These are phyloP conservation scores for Emberiza fucata DNA, from an alignment of 2,113 vertebrate species.

Conservation along the genomic window DNA sequence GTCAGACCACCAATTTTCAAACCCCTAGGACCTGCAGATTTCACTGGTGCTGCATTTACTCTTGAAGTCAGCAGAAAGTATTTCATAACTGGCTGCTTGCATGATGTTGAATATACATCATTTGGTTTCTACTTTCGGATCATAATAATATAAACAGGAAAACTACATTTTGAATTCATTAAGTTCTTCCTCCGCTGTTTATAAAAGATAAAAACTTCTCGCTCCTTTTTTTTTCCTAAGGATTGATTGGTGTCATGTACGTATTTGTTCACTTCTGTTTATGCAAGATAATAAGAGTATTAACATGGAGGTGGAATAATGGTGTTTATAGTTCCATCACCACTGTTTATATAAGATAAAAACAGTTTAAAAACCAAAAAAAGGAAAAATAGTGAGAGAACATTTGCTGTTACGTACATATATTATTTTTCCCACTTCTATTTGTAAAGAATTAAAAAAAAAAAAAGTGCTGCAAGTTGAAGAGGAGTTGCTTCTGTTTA, in stretches of 20 bases:
- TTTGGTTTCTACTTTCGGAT: constrained; percentile 67
- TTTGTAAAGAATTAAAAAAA: constrained; percentile 36
- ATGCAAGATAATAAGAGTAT: constrained; percentile 76
- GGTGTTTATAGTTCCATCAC: constrained; percentile 73
- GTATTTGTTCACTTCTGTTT: constrained; percentile 72
- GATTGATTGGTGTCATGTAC: constrained; percentile 77
- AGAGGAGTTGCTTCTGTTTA: constrained; percentile 45
- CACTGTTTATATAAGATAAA: constrained; percentile 73
- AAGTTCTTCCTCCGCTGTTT: constrained; percentile 64
- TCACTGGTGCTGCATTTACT: not conserved
- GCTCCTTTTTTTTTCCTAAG: constrained; percentile 7
- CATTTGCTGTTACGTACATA: constrained; percentile 55
- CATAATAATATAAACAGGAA: constrained; percentile 72
- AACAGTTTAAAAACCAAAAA: constrained; percentile 52
- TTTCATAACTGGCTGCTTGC: constrained; percentile 48
- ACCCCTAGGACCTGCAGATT: not conserved
- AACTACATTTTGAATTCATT: constrained; percentile 73
- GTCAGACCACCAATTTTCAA: not conserved
- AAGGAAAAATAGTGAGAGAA: constrained; percentile 50
- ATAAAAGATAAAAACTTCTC: constrained; percentile 71
- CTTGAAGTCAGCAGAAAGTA: constrained; percentile 23
- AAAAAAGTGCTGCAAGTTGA: constrained; percentile 35
- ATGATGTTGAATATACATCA: constrained; percentile 51
- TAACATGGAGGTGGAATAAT: constrained; percentile 76
- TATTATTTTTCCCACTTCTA: constrained; percentile 53